These are phyloP conservation scores for Oryzias sinensis DNA, from an alignment of 2,797 vertebrate species.

Conservation along the genomic window DNA sequence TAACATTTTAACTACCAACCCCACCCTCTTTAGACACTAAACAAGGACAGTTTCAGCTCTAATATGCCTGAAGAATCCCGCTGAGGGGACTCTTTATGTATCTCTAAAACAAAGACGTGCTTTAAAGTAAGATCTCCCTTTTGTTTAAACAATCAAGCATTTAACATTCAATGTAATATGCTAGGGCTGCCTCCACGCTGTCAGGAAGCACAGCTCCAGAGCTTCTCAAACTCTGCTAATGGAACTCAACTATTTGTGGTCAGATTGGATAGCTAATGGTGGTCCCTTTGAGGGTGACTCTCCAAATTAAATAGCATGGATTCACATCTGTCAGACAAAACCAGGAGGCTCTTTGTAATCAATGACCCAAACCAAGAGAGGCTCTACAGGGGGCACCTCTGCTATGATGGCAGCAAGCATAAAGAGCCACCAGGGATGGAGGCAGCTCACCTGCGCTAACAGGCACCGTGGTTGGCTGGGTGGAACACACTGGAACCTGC, in stretches of 20 bases:
- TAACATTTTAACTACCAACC: conserved; percentile 87
- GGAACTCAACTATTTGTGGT: conserved; percentile 81
- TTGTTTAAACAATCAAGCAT: conserved; percentile 79
- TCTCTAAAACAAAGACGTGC: conserved; percentile 75
- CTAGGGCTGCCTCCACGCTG: conserved; percentile 59
- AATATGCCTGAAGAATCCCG: conserved; percentile 76
- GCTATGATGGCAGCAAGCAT: conserved; percentile 73
- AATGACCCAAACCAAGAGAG: conserved; percentile 83
- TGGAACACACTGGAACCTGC: conserved; percentile 50
- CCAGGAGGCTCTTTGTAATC: conserved; percentile 87
- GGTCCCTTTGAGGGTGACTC: conserved; percentile 83
- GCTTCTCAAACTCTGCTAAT: conserved; percentile 76
- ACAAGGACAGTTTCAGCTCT: conserved; percentile 80
- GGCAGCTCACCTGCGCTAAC: conserved; percentile 80
- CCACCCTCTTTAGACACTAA: conserved; percentile 82
- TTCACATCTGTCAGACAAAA: conserved; percentile 87
- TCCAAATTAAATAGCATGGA: conserved; percentile 86
- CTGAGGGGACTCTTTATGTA: conserved; percentile 73
- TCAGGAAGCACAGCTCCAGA: conserved; percentile 67
- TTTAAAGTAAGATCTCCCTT: conserved; percentile 78
- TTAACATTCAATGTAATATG: conserved; percentile 76
- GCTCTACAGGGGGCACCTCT: conserved; percentile 70
- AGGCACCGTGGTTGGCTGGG: conserved; percentile 54
- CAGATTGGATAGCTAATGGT: conserved; percentile 84
- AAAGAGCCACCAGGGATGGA: conserved; percentile 78